A percentile compares a stretch with the other conserved stretches of the same genome.
These are phyloP conservation scores for Rhincodon typus DNA, from an alignment of 2,797 vertebrate species.

Conservation along the genomic window DNA sequence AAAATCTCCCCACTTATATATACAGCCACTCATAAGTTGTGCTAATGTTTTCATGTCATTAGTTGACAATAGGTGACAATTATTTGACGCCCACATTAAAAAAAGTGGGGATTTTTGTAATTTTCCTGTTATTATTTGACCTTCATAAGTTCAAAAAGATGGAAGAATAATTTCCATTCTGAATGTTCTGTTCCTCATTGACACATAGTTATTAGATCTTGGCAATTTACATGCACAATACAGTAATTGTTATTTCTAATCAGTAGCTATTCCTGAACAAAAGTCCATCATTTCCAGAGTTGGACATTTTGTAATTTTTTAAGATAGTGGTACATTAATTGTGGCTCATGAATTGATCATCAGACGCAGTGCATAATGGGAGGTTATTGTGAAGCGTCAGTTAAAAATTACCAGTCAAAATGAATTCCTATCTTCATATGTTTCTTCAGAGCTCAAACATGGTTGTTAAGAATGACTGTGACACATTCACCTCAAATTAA, in stretches of 20 bases:
- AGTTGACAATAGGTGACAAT: constrained; percentile 42
- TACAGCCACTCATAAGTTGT: constrained; percentile 37
- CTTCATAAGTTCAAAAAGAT: constrained; percentile 48
- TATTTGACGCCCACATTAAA: constrained; percentile 43
- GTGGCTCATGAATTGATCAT: background rate
- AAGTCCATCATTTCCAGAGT: background rate
- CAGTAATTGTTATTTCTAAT: background rate
- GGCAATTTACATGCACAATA: background rate
- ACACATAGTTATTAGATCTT: constrained; percentile 49
- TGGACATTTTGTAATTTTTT: background rate
- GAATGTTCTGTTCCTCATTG: constrained; percentile 47
- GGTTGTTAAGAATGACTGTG: background rate
- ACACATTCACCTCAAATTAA: constrained; percentile 13
- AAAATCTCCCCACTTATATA: constrained; percentile 43
- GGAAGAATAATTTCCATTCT: constrained; percentile 45
- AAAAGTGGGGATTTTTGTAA: constrained; percentile 46
- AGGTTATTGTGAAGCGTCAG: background rate
- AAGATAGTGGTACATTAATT: background rate
- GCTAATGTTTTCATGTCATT: constrained; percentile 42
- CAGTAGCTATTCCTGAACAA: background rate
- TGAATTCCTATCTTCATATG: background rate
- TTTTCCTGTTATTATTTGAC: constrained; percentile 48
- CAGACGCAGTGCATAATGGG: no score
- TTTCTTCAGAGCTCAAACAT: background rate
- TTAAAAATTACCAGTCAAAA: background rate